Evolutionary conservation across 37 sponge, comb jelly and placozoan genomes (phyloP).

Genomic region (Bolinopsis microptera): DNA sequence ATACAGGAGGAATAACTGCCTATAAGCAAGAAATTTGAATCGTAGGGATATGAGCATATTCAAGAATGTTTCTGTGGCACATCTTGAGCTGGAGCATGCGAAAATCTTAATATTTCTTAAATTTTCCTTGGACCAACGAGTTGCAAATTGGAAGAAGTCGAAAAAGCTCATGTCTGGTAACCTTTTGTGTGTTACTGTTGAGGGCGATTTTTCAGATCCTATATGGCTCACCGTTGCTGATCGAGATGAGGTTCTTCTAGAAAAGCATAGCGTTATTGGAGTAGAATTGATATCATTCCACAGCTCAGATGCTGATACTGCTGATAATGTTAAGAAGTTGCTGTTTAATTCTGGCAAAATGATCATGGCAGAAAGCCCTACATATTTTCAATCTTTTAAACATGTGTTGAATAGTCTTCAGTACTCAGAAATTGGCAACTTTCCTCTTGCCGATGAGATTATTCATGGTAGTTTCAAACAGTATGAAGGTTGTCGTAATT

Average conservation of each 20-base stretch:
- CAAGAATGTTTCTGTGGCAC: not conserved
- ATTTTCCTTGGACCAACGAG: not conserved
- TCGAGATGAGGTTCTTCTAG: not conserved
- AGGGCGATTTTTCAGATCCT: conserved; percentile 59
- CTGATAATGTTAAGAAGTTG: not conserved
- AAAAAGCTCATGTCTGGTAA: conserved; percentile 68
- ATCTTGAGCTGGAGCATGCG: not conserved
- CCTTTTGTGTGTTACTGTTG: conserved; percentile 33
- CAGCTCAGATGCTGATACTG: not conserved
- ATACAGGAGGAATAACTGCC: conserved; percentile 49
- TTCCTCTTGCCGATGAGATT: conserved; percentile 65
- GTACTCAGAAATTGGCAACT: conserved; percentile 22
- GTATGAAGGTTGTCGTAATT: not conserved
- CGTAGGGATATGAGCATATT: conserved; percentile 65
- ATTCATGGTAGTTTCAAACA: not conserved
- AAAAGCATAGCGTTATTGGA: not conserved
- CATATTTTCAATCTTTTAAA: conserved; percentile 70
- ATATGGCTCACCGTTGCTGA: conserved; percentile 64
- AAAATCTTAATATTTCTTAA: not conserved
- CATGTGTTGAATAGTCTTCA: conserved; percentile 68
- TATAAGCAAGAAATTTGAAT: conserved; percentile 9
- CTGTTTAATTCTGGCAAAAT: conserved; percentile 43
- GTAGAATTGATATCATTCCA: conserved; percentile 45
- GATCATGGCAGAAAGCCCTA: conserved; percentile 71
- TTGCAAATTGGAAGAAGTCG: not conserved